Base-by-base conservation (phyloP, 2,888 invertebrate species). In the Polydesmus complanatus region DNA sequence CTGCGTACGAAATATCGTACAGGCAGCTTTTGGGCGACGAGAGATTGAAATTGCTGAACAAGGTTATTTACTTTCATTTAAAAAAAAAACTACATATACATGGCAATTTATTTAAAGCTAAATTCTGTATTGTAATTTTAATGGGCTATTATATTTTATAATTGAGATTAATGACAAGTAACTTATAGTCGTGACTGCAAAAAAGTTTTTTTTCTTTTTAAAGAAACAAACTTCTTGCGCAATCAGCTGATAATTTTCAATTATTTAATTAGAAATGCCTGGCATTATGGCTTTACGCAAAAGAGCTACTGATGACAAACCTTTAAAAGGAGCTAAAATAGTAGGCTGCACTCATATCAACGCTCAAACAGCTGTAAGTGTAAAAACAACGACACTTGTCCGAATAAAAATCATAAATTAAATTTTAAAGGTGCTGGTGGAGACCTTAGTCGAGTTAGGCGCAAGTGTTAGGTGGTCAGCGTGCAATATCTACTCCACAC, bases 31-130 rank as follows among this genome's bases (percentile, higher is more conserved):
- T 72, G 97, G 97, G 0, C 79, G 96, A 27, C 76, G 95, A 50
- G 97, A 97, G 79, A 96, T 97, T 66, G 94, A 97, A 78, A 95
- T 97, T 65, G 96, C 96, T 0, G 95, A 97, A 72, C 95, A 96
- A 78, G 84, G 84, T 83, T 72, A 65, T 66, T 53, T n/a, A n/a
- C n/a, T n/a, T n/a, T n/a, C n/a, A n/a, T n/a, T n/a, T n/a, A n/a
- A n/a, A n/a, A n/a, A n/a, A n/a, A n/a, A n/a, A n/a, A n/a, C n/a
- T n/a, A n/a, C n/a, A n/a, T n/a, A n/a, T n/a, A n/a, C n/a, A n/a
- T n/a, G n/a, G n/a, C n/a, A n/a, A n/a, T n/a, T n/a, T n/a, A n/a
- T n/a, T n/a, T n/a, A n/a, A n/a, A n/a, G n/a, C n/a, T n/a, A n/a
- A n/a, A n/a, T n/a, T n/a, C n/a, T n/a, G n/a, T n/a, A n/a, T n/a